A percentile compares a stretch with the other conserved stretches of the same genome.
Evolutionary conservation across 2,888 invertebrate species (phyloP).

Genomic region (Taenaris catops): DNA sequence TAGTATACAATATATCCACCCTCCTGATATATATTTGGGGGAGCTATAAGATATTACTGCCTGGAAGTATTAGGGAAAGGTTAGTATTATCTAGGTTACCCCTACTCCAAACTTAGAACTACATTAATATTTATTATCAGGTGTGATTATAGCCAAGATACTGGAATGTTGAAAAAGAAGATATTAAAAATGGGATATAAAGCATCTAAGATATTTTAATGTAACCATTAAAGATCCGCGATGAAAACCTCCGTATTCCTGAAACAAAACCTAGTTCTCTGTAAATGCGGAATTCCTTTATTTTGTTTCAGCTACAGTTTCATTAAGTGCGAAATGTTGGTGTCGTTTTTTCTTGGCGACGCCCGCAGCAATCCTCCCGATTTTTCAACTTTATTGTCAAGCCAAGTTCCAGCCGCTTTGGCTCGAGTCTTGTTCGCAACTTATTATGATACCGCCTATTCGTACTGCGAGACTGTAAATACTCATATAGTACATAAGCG

Average conservation of each 20-base stretch:
- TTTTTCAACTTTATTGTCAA: slow-evolving; percentile 72
- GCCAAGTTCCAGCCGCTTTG: slow-evolving; percentile 50
- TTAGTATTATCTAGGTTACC: no score
- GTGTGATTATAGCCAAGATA: no score
- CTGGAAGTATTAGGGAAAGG: no score
- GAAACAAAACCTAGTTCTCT: slow-evolving; percentile 57
- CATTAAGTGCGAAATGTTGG: slow-evolving; percentile 75
- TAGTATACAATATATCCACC: no score
- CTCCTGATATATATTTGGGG: no score
- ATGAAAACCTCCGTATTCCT: slow-evolving; percentile 47
- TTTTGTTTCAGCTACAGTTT: slow-evolving; percentile 73
- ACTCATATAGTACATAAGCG: slow-evolving; percentile 3
- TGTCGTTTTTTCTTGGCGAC: slow-evolving; percentile 63
- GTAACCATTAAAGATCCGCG: slow-evolving; percentile 45
- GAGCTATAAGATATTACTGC: no score
- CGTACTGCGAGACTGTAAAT: slow-evolving; percentile 22
- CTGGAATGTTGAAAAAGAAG: no score
- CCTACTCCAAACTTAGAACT: no score
- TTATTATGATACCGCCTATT: slow-evolving; percentile 48
- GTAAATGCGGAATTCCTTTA: slow-evolving; percentile 66
- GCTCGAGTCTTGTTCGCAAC: slow-evolving; percentile 41
- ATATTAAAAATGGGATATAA: no score
- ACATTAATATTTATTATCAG: no score
- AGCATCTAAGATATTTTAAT: slow-evolving; percentile 46
- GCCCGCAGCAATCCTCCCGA: slow-evolving; percentile 64